Evolutionary conservation across 1,140 invertebrate species (phyloP).

Genomic region (Drosophila pallidifrons): DNA sequence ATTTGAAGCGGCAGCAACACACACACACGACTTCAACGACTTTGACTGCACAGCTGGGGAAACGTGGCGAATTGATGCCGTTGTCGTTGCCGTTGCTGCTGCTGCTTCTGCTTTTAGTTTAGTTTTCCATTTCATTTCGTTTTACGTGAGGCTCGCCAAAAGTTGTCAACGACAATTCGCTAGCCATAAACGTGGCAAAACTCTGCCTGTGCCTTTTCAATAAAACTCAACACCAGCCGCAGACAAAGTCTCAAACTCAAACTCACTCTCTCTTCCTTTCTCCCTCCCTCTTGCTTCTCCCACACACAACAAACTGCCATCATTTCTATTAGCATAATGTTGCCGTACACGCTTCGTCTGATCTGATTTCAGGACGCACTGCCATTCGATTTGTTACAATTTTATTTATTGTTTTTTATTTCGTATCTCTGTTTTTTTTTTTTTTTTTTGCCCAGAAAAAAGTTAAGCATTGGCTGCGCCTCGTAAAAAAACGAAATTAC

Average conservation of each 20-base stretch:
- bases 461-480: conserved; percentile 42
- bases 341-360: conserved; percentile 29
- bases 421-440: neutral
- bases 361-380: conserved; percentile 52
- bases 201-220: conserved; percentile 54
- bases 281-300: neutral
- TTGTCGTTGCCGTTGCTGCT: conserved; percentile 56
- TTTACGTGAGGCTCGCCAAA: conserved; percentile 74
- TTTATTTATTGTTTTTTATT: conserved; percentile 73
- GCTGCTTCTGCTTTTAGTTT: conserved; percentile 52
- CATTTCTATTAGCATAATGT: conserved; percentile 80
- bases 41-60: conserved; percentile 47
- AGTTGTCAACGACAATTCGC: conserved; percentile 76
- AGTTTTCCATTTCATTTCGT: conserved; percentile 82
- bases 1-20: conserved; percentile 55
- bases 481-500: conserved; percentile 67
- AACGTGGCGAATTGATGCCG: conserved; percentile 54
- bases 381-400: conserved; percentile 71
- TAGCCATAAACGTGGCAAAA: conserved; percentile 45
- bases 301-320: neutral
- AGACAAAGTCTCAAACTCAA: conserved; percentile 34
- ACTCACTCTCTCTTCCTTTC: neutral
- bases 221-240: conserved; percentile 67
- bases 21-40: conserved; percentile 28
- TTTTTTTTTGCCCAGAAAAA: conserved; percentile 13